Evolutionary conservation across 2,888 invertebrate genomes (phyloP), one percentile per base, ranked within the genome.

Genomic region (Geophilus truncorum): DNA sequence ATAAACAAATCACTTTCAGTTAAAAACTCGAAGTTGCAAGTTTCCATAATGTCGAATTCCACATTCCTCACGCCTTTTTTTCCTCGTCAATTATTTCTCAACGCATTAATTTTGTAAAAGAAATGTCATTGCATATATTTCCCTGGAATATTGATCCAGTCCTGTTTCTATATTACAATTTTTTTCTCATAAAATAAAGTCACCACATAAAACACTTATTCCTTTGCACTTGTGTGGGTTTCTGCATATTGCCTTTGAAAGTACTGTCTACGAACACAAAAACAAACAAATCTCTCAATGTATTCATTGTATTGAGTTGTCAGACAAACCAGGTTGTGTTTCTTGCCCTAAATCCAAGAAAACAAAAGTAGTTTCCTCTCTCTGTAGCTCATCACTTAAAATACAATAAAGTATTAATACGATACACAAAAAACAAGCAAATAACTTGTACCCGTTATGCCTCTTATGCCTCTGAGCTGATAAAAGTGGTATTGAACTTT

Each of bases 331-430:
- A 12, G n/a, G 32, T 32, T 77, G 30, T 12, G 12, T 25, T 30
- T 30, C 77, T 30, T 77, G 77, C 7, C 32, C 12, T 9, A 30
- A 77, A 10, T 77, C 36, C 6, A 30, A 36, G 30, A 77, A 77
- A 36, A 77, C 77, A 77, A 77, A 77, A 25, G 77, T 77, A 3
- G 77, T 77, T 77, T 77, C 77, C 32, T 77, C 77, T 32, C 30
- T 77, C 18, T 32, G 28, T 10, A n/a, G 4, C 6, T 77, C 77
- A 12, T 77, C 28, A 21, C 77, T 77, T 34, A 9, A 77, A 77
- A 77, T 1, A 21, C 2, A 30, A 18, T 12, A 34, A 6, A 30
- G 1, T 18, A 77, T 62, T 23, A 9, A 28, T 25, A 25, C 23
- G 25, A 28, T 62, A 25, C 25, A 15, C 9, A 25, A 62, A 62